phyloP scores from a whole-genome alignment of 2,888 invertebrate genomes.

The Rhorus exstirpatorius region DNA sequence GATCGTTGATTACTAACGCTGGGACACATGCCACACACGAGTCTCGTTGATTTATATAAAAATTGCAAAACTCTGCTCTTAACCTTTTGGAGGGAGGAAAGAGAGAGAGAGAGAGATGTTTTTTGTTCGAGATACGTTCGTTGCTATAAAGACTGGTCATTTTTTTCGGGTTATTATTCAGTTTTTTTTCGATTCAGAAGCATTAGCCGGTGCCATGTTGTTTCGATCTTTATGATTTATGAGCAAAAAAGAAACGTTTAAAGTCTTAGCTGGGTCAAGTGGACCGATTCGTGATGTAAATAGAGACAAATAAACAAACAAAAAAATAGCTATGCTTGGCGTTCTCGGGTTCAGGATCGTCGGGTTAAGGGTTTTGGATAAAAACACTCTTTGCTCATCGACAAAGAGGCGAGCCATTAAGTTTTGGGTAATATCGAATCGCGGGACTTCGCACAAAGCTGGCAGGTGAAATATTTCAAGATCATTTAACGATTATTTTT shows the following conservation, averaged over 20 bases:
- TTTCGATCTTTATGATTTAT: neutral
- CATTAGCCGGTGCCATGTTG: neutral
- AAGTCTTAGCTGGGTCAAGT: neutral
- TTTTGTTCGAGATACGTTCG: neutral
- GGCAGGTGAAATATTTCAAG: too few species aligned
- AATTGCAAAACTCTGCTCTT: slow-evolving; percentile 15
- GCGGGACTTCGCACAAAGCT: too few species aligned
- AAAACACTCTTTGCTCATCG: too few species aligned
- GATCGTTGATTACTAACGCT: neutral
- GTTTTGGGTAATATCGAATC: too few species aligned
- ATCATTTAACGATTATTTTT: too few species aligned
- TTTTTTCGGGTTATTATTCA: slow-evolving; percentile 19
- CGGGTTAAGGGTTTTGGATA: too few species aligned
- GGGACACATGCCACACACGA: neutral
- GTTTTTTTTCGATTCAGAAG: slow-evolving; percentile 22
- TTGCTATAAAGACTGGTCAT: neutral
- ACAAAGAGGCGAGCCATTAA: too few species aligned
- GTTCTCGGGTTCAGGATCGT: too few species aligned
- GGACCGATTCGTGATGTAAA: neutral
- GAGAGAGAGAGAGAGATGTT: too few species aligned
- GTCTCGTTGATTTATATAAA: neutral
- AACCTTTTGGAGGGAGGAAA: too few species aligned
- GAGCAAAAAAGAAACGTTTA: neutral
- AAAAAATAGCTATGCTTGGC: too few species aligned
- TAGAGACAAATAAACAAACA: too few species aligned